Percentiles rank a stretch among this genome's conserved stretches.
These are phyloP conservation scores for Tricholauxania praeusta DNA, from an alignment of 2,888 invertebrate species.

Conservation along the genomic window DNA sequence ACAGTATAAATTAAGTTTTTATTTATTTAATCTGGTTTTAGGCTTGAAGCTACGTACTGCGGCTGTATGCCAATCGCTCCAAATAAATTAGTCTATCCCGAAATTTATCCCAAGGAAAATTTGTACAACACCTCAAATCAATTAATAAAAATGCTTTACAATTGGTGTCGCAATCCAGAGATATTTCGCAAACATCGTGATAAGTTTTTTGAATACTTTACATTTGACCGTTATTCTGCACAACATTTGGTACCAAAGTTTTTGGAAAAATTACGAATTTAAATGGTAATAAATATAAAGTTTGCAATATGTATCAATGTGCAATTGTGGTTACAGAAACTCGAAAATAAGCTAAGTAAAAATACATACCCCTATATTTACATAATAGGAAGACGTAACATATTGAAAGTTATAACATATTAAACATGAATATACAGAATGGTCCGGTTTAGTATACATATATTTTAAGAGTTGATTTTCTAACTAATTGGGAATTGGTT, in stretches of 20 bases:
- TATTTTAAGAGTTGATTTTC: too few species aligned
- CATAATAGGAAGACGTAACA: background rate
- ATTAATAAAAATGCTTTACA: conserved; percentile 71
- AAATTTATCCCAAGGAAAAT: conserved; percentile 75
- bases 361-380: background rate
- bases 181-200: conserved; percentile 64
- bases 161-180: conserved; percentile 70
- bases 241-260: conserved; percentile 66
- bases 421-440: background rate
- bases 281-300: conserved; percentile 34
- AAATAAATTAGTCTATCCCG: conserved; percentile 78
- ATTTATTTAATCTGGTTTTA: conserved; percentile 54
- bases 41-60: conserved; percentile 77
- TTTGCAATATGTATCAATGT: background rate
- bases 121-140: conserved; percentile 73
- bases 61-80: conserved; percentile 81
- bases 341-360: background rate
- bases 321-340: conserved; percentile 31
- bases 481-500: too few species aligned
- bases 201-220: conserved; percentile 64
- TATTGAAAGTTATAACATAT: background rate
- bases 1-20: conserved; percentile 9
- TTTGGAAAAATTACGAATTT: conserved; percentile 62
- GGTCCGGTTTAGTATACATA: too few species aligned
- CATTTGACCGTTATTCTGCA: conserved; percentile 67